phyloP scores from a whole-genome alignment of 2,113 vertebrate genomes.

The Neogobius melanostomus region DNA sequence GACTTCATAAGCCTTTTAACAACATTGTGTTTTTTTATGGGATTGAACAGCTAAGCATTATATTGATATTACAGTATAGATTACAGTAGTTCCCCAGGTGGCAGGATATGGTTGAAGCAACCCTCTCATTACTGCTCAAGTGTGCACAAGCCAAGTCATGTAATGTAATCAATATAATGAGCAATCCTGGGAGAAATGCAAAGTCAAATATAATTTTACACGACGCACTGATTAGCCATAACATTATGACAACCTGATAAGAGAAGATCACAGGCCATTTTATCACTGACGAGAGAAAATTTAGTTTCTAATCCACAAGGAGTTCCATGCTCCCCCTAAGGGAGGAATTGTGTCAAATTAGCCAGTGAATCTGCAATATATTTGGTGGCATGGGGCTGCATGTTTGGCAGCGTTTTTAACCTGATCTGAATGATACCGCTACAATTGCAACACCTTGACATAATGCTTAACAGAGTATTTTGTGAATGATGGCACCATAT shows the following conservation, averaged over 20 bases:
- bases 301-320: too few relatives aligned
- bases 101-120: conserved; percentile 25
- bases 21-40: conserved; percentile 9
- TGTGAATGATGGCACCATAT: background rate
- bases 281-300: conserved; percentile 1
- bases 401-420: too few relatives aligned
- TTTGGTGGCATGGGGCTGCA: too few relatives aligned
- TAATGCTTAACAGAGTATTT: background rate
- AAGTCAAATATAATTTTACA: conserved; percentile 12
- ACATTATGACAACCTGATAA: conserved; percentile 8
- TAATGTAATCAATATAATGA: conserved; percentile 57
- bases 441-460: conserved; percentile 13
- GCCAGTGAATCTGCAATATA: too few relatives aligned
- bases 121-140: conserved; percentile 57
- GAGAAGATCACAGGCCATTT: conserved; percentile 16
- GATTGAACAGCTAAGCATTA: conserved; percentile 5
- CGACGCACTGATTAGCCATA: background rate
- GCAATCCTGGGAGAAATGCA: conserved; percentile 44
- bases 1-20: background rate
- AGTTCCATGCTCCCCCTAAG: too few relatives aligned
- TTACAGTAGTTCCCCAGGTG: conserved; percentile 44
- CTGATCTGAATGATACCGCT: too few relatives aligned
- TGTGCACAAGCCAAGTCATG: conserved; percentile 51
- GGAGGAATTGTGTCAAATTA: too few relatives aligned
- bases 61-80: conserved; percentile 35